A percentile compares a stretch with the other conserved stretches of the same genome.
Conservation (phyloP, 2,113 vertebrate genomes). For the Protobothrops flavoviridis region DNA sequence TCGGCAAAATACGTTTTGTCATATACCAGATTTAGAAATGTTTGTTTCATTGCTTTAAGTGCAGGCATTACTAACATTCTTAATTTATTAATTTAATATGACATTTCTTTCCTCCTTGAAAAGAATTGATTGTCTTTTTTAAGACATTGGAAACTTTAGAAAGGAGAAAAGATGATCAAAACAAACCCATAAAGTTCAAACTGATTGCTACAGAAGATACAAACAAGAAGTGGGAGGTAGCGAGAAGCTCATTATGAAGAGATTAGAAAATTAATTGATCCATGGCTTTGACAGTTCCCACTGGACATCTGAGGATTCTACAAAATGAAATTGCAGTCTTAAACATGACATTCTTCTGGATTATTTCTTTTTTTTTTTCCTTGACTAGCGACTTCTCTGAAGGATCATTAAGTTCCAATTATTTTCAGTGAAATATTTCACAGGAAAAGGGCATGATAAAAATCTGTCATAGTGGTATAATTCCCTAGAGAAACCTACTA, state of each 20-base stretch:
- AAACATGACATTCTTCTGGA: conserved; percentile 47
- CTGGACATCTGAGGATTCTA: conserved; percentile 41
- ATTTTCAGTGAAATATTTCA: conserved; percentile 56
- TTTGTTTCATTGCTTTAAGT: conserved; percentile 43
- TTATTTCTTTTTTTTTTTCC: conserved; percentile 37
- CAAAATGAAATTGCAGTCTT: conserved; percentile 44
- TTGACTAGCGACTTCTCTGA: conserved; percentile 34
- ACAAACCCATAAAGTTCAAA: conserved; percentile 24
- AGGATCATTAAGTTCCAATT: conserved; percentile 61
- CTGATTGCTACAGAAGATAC: conserved; percentile 42
- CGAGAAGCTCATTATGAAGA: conserved; percentile 52
- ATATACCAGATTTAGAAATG: conserved; percentile 22
- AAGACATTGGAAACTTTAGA: conserved; percentile 6
- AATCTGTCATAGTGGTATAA: conserved; percentile 37
- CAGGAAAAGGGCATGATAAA: conserved; percentile 47
- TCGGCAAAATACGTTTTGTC: conserved; percentile 45
- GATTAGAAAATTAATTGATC: conserved; percentile 61
- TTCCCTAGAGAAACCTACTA: conserved; percentile 33
- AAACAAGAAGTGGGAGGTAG: conserved; percentile 49
- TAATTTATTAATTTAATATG: conserved; percentile 7
- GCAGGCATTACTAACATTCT: background rate
- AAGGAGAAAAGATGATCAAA: conserved; percentile 41
- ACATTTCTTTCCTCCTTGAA: conserved; percentile 12
- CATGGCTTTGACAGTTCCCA: conserved; percentile 50
- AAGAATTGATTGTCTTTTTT: conserved; percentile 31